Evolutionary conservation across 2,797 vertebrate species (phyloP), one percentile per base, ranked within the genome.

Genomic region (Takifugu ocellatus): DNA sequence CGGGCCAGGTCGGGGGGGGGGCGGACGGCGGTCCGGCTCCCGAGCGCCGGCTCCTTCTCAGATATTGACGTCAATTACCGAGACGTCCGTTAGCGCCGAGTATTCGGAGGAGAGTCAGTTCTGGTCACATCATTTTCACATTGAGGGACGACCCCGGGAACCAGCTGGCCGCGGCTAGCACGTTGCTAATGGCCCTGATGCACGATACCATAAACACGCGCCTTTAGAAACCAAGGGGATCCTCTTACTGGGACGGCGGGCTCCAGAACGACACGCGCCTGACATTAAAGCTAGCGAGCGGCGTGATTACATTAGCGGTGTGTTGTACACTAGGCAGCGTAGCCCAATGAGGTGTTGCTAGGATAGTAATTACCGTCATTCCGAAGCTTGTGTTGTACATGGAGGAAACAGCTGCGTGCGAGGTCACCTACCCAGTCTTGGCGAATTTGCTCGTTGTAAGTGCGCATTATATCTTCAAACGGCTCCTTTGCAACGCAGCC

Each of bases 241-340:
- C 75, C 85, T 83, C 78, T 83, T 74, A 81, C 64, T 53, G 75
- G 58, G 78, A 77, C 81, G 74, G 77, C 51, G 25, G 63, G 72
- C 81, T 86, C 86, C 84, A 84, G 78, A 77, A 87, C 87, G 84
- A 87, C 87, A 83, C 81, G 62, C 77, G 72, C 78, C 83, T 76
- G 21, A 85, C 86, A 82, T 85, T 84, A 84, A 79, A 66, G 61
- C 71, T 36, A 16, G 15, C 57, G 70, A 76, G 75, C 74, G 75
- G 74, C 71, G 82, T 84, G 79, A 87, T 88, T 85, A 85, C 81
- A 88, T 89, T 87, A 88, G 83, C 82, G 69, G 70, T 79, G 81
- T 84, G 82, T 78, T 83, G 66, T 61, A 75, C 74, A 67, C 75
- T 57, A 66, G 68, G 74, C 70, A 53, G 78, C 75, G 80, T 80